Percentiles rank a stretch among this genome's conserved stretches.
Evolutionary conservation across 2,888 invertebrate genomes (phyloP).

Genomic region (Gandaritis pyraliata): DNA sequence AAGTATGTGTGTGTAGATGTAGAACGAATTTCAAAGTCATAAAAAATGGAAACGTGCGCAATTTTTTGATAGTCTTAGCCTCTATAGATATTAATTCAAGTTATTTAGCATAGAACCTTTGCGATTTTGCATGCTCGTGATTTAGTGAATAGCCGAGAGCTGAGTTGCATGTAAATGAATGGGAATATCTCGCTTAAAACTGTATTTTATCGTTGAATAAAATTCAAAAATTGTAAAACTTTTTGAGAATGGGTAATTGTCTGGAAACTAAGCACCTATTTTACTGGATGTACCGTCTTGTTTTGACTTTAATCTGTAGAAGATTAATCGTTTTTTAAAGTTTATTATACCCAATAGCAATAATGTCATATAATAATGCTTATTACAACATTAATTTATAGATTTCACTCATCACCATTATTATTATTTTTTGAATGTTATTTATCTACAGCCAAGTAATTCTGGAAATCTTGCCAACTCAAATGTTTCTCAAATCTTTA

Average conservation of each 20-base stretch:
- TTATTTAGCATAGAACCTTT: constrained; percentile 58
- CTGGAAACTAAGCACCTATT: constrained; percentile 31
- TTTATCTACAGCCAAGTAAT: no score
- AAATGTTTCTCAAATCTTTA: no score
- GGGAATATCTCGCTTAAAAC: constrained; percentile 41
- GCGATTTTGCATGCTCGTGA: constrained; percentile 57
- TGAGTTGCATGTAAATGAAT: constrained; percentile 48
- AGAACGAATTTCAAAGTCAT: no score
- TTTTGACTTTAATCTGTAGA: constrained; percentile 24
- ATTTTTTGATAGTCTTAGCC: not conserved
- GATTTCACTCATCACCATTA: no score
- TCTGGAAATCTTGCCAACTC: no score
- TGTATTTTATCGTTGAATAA: constrained; percentile 39
- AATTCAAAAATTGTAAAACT: constrained; percentile 34
- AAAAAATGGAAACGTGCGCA: not conserved
- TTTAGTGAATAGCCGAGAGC: constrained; percentile 48
- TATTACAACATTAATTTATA: no score
- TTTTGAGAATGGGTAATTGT: constrained; percentile 39
- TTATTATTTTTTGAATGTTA: no score
- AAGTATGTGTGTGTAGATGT: no score
- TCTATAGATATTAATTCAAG: constrained; percentile 56
- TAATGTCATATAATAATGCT: no score
- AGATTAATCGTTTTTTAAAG: constrained; percentile 6
- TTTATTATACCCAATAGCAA: no score
- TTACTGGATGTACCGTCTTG: constrained; percentile 20